A percentile compares a stretch with the other conserved stretches of the same genome.
These are phyloP conservation scores for Florisuga fusca DNA, from an alignment of 2,797 vertebrate genomes.

Conservation along the genomic window DNA sequence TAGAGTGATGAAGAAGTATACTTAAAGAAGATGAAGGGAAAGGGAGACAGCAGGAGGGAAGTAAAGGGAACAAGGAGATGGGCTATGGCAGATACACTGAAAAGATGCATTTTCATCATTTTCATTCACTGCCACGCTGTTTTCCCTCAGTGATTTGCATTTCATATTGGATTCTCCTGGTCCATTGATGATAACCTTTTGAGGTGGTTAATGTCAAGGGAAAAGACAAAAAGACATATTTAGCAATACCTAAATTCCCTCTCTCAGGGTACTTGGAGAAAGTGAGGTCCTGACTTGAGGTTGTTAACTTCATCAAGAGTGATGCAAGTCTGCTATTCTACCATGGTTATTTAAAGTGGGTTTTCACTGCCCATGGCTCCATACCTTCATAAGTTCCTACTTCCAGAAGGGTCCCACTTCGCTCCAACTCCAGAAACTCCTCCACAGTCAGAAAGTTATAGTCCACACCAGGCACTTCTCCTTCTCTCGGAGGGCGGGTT, in stretches of 20 bases:
- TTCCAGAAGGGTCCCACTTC: conserved; percentile 95
- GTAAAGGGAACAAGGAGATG: not conserved
- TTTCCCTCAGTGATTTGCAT: not conserved
- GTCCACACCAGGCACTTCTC: conserved; percentile 96
- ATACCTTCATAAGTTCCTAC: conserved; percentile 97
- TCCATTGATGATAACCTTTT: not conserved
- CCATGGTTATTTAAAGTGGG: fast-evolving
- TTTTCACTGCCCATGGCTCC: not conserved
- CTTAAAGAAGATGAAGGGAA: not conserved
- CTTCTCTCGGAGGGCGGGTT: conserved; percentile 92
- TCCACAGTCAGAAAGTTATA: conserved; percentile 96
- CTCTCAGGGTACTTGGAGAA: not conserved
- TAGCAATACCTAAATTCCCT: not conserved
- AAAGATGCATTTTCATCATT: not conserved
- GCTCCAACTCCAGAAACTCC: conserved; percentile 92
- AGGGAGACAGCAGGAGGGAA: not conserved
- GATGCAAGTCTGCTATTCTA: not conserved
- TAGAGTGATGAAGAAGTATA: not conserved
- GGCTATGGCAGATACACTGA: not conserved
- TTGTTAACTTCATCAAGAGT: fast-evolving
- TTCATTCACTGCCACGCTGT: not conserved
- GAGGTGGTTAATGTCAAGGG: not conserved
- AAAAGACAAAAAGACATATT: not conserved
- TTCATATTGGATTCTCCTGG: not conserved
- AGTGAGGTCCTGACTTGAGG: not conserved